Evolutionary conservation across 2,113 vertebrate genomes (phyloP).

Genomic region (Narcine bancroftii): DNA sequence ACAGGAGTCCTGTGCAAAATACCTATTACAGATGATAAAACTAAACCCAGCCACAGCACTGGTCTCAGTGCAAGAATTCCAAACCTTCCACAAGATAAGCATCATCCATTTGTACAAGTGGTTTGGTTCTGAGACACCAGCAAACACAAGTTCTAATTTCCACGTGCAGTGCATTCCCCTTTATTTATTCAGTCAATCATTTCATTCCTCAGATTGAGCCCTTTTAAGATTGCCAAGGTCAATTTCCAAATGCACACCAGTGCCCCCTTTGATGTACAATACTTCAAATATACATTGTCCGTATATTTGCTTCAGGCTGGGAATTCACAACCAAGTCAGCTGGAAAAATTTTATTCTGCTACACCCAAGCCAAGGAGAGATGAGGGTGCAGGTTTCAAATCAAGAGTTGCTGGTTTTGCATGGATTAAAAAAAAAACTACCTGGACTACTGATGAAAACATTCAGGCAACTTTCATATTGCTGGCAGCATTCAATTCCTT

Average conservation of each 20-base stretch:
- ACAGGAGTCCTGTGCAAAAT: neutral
- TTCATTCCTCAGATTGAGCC: neutral
- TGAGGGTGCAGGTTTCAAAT: no score
- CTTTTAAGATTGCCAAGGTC: neutral
- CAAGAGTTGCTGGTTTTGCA: no score
- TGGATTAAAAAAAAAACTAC: no score
- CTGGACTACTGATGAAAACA: no score
- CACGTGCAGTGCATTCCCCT: neutral
- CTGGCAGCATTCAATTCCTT: no score
- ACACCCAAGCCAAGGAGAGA: no score
- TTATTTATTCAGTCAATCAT: neutral
- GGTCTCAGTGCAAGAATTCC: neutral
- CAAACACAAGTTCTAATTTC: neutral
- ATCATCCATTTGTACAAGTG: neutral
- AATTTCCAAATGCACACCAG: neutral
- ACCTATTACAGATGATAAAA: neutral
- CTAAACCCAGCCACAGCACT: neutral
- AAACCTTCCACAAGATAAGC: neutral
- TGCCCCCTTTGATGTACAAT: neutral
- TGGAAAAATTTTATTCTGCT: no score
- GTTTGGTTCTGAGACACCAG: no score
- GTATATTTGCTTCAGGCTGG: no score
- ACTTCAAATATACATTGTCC: neutral
- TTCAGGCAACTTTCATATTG: no score
- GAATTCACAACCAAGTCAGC: no score